Evolutionary conservation across 2,113 vertebrate species (phyloP).

Genomic region (Progne subis): DNA sequence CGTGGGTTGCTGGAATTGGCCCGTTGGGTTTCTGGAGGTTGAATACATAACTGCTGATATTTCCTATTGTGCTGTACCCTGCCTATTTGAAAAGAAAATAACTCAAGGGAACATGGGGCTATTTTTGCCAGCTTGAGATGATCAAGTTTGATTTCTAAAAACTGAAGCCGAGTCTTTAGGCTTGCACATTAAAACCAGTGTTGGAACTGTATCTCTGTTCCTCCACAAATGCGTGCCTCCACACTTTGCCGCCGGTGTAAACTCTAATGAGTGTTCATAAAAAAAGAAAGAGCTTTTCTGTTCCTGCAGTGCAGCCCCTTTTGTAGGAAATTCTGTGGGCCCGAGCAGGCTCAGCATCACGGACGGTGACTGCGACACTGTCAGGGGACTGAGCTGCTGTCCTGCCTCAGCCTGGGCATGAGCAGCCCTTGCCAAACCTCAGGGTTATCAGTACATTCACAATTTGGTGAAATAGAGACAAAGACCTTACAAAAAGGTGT

Average conservation of each 20-base stretch:
- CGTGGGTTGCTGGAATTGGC: conserved; percentile 5
- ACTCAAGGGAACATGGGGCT: conserved; percentile 28
- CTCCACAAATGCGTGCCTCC: background rate
- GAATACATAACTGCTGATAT: conserved; percentile 33
- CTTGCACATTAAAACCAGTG: background rate
- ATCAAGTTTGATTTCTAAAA: conserved; percentile 47
- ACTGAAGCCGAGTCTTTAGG: background rate
- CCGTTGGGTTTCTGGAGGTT: conserved; percentile 50
- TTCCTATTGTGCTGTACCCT: conserved; percentile 24
- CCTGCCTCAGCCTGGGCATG: background rate
- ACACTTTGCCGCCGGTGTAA: background rate
- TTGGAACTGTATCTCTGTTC: background rate
- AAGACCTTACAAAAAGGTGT: background rate
- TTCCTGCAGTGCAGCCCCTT: background rate
- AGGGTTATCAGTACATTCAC: background rate
- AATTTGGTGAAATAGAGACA: background rate
- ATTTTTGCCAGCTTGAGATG: conserved; percentile 51
- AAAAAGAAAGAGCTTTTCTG: background rate
- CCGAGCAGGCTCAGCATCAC: background rate
- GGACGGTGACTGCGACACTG: accelerated
- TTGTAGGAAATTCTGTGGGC: background rate
- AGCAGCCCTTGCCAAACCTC: background rate
- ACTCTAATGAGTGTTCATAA: background rate
- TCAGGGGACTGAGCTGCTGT: background rate
- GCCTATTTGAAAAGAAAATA: conserved; percentile 42